These are phyloP conservation scores for Corythucha ciliata DNA, from an alignment of 2,888 invertebrate species.

Conservation along the genomic window DNA sequence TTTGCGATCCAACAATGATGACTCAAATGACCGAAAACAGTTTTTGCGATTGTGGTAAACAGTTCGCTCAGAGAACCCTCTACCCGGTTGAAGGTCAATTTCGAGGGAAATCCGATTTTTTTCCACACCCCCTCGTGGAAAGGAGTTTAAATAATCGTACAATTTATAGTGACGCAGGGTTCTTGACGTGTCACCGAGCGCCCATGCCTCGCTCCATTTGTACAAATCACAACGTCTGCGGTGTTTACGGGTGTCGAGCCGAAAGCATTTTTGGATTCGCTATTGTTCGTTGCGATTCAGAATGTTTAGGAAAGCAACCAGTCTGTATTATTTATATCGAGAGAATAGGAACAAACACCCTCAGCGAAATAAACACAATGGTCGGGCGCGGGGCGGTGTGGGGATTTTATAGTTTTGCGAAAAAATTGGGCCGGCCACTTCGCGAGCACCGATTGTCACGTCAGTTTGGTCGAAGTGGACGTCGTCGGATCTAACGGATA, in stretches of 20 bases:
- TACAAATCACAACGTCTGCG: slow-evolving; percentile 26
- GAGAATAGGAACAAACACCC: too few species aligned
- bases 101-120: neutral
- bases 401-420: slow-evolving; percentile 22
- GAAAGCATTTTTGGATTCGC: slow-evolving; percentile 22
- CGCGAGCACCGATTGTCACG: slow-evolving; percentile 19
- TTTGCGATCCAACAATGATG: slow-evolving; percentile 42
- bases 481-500: slow-evolving; percentile 7
- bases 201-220: slow-evolving; percentile 28
- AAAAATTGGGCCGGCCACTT: slow-evolving; percentile 3
- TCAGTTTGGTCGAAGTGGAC: slow-evolving; percentile 30
- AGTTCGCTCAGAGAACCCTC: slow-evolving; percentile 23
- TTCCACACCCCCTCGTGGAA: neutral
- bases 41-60: slow-evolving; percentile 25
- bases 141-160: neutral
- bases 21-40: slow-evolving; percentile 13
- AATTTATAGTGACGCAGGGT: too few species aligned
- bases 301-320: slow-evolving; percentile 23
- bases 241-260: slow-evolving; percentile 21
- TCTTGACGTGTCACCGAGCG: slow-evolving; percentile 25
- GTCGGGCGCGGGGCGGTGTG: too few species aligned
- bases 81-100: slow-evolving; percentile 24
- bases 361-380: too few species aligned
- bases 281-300: slow-evolving; percentile 25
- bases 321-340: too few species aligned